phyloP scores from a whole-genome alignment of 2,797 vertebrate genomes.

The Xiphorhynchus erythropygius region DNA sequence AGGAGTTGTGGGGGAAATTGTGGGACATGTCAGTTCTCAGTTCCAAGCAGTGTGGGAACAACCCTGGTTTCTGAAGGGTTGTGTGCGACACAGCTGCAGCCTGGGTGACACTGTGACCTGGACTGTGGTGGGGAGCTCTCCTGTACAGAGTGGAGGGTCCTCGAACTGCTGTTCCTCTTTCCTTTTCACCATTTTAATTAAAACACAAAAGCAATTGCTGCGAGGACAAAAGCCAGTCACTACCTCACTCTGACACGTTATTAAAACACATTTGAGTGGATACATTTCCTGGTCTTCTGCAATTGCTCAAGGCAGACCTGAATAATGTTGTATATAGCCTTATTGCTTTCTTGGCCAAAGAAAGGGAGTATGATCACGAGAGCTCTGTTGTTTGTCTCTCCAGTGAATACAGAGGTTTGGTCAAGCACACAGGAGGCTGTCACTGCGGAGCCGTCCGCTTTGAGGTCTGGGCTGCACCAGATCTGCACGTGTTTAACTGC shows the following conservation, averaged over 20 bases:
- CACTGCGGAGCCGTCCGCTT: constrained; percentile 93
- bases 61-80: background rate
- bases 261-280: background rate
- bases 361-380: background rate
- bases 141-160: background rate
- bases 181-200: background rate
- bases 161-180: background rate
- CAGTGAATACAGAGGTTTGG: constrained; percentile 83
- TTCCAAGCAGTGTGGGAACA: background rate
- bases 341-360: background rate
- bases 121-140: background rate
- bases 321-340: background rate
- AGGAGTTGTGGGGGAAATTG: background rate
- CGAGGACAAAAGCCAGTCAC: background rate
- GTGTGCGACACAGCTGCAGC: background rate
- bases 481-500: constrained; percentile 93
- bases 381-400: background rate
- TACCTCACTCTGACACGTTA: background rate
- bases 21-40: background rate
- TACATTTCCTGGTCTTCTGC: background rate
- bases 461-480: constrained; percentile 85
- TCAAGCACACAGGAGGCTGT: constrained; percentile 91
- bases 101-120: background rate
- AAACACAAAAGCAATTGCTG: background rate
- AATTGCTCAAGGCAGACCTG: background rate